A percentile compares a stretch with the other conserved stretches of the same genome.
These are phyloP conservation scores for Dasyurus viverrinus DNA, from an alignment of 2,113 vertebrate genomes.

Conservation along the genomic window DNA sequence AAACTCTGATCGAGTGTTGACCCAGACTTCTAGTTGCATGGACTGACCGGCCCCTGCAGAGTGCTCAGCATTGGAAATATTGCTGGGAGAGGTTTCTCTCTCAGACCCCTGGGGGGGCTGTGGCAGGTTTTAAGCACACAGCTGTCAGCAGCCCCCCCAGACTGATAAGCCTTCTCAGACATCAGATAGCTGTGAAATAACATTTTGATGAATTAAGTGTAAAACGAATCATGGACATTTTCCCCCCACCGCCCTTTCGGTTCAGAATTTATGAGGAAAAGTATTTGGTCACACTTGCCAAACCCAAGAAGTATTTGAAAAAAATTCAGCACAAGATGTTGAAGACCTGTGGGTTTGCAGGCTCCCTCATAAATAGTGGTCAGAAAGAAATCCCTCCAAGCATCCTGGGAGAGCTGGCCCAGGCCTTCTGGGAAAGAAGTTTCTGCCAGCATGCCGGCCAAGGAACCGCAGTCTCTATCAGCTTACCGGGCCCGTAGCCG, in stretches of 20 bases:
- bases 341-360: conserved; percentile 56
- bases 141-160: conserved; percentile 63
- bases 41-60: background rate
- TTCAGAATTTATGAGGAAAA: conserved; percentile 74
- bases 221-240: conserved; percentile 71
- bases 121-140: background rate
- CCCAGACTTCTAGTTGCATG: conserved; percentile 38
- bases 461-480: background rate
- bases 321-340: conserved; percentile 56
- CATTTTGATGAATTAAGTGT: conserved; percentile 71
- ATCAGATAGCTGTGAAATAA: conserved; percentile 63
- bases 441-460: background rate
- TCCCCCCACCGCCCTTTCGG: conserved; percentile 43
- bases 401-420: fast-evolving
- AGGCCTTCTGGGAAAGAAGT: background rate
- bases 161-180: conserved; percentile 52
- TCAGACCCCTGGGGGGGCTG: background rate
- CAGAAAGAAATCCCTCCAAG: conserved; percentile 13
- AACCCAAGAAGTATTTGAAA: conserved; percentile 73
- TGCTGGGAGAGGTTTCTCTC: background rate
- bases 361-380: conserved; percentile 46
- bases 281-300: conserved; percentile 67
- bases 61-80: background rate
- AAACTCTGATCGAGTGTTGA: background rate
- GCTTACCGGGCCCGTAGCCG: conserved; percentile 93